Base-by-base conservation (phyloP, 2,888 invertebrate species). In the Plusia festucae region DNA sequence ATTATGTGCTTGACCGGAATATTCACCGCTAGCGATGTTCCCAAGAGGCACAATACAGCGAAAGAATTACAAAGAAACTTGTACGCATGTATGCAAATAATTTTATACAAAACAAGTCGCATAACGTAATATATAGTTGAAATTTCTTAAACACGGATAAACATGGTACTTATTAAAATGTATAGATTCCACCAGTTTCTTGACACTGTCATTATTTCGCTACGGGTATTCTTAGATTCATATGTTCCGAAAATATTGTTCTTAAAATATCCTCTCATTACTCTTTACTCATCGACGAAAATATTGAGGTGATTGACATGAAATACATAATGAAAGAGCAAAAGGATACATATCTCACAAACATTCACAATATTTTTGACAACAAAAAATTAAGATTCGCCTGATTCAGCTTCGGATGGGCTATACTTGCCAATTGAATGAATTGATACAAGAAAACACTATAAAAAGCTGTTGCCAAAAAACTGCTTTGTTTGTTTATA, bases 381-480 rank as follows among this genome's bases (percentile, higher is more conserved):
- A 52, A 54, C 54, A 15, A 62, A 62, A 70, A 64, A 49, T 49
- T 4, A 49, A 65, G 52, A 53, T 56, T 55, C 22, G 65, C 68
- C 72, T 60, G 51, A 49, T 53, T 51, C 11, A 18, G 60, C 55
- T 32, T 27, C 51, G 60, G 34, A 54, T 24, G 61, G 49, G 65
- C 54, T 53, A 65, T 52, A 60, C 60, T 76, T 76, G 79, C 67
- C 79, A 80, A 78, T 74, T 68, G 64, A 70, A 82, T 72, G 51
- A 67, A 71, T 70, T 76, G 76, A 66, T 78, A 54, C 64, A 66
- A 62, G 66, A 66, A 78, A 74, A 70, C 62, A 65, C 60, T 62
- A 71, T 72, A 69, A 67, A 77, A 70, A 54, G 64, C 60, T 68
- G 60, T 59, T 80, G 82, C 80, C 79, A 79, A 76, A 80, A 76